These are phyloP conservation scores for Canis aureus DNA, from an alignment of 2,113 vertebrate species.

Conservation along the genomic window DNA sequence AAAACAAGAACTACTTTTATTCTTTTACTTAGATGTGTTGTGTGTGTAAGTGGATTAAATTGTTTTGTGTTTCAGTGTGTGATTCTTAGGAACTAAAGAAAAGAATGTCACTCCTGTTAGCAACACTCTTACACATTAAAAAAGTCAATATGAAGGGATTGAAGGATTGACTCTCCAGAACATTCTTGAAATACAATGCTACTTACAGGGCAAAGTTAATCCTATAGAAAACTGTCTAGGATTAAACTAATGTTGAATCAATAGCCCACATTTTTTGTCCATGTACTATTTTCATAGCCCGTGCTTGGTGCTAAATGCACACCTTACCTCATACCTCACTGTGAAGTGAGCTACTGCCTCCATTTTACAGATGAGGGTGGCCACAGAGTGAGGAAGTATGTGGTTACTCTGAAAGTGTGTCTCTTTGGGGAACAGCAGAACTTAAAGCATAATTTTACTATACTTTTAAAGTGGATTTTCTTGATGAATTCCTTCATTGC, in stretches of 20 bases:
- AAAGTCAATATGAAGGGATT: neutral
- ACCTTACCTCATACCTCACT: neutral
- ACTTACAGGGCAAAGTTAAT: neutral
- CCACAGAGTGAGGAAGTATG: neutral
- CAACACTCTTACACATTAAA: neutral
- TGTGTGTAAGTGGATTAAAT: neutral
- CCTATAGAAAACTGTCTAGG: neutral
- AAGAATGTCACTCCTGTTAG: neutral
- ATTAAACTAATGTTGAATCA: no score
- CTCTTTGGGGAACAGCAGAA: neutral
- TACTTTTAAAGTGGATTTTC: neutral
- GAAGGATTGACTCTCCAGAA: neutral
- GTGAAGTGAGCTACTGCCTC: fast-evolving
- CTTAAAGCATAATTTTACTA: neutral
- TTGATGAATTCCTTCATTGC: neutral
- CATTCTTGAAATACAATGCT: neutral
- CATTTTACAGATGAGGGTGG: neutral
- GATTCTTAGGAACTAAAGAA: neutral
- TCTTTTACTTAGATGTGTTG: neutral
- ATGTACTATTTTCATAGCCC: neutral
- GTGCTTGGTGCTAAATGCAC: no score
- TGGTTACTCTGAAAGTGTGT: neutral
- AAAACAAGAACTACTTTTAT: neutral
- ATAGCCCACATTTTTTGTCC: neutral
- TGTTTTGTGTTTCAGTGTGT: neutral